Conservation (phyloP, 1,140 invertebrate genomes). For the Bombus soroeensis region DNA sequence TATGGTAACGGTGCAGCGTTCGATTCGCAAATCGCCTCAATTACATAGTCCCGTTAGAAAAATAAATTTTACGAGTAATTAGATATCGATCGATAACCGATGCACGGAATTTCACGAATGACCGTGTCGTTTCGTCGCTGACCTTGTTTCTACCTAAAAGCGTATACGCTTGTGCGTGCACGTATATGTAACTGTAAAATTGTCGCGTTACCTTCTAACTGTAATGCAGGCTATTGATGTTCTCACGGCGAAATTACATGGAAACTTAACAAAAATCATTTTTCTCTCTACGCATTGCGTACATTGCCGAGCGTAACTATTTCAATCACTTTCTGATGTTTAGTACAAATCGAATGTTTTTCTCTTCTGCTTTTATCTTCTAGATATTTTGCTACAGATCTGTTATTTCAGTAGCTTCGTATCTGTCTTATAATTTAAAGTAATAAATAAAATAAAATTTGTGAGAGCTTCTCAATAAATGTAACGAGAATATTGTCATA, state of each 20-base stretch:
- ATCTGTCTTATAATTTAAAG: too few species aligned
- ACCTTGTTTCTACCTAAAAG: conserved; percentile 47
- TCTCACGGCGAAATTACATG: conserved; percentile 33
- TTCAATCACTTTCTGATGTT: too few species aligned
- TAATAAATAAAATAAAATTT: too few species aligned
- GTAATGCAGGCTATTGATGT: conserved; percentile 72
- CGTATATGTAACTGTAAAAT: conserved; percentile 69
- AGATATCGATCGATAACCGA: not conserved
- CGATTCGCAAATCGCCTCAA: not conserved
- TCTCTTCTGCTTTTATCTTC: too few species aligned
- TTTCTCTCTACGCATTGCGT: not conserved
- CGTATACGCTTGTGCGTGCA: not conserved
- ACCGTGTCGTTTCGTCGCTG: not conserved
- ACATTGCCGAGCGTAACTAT: too few species aligned
- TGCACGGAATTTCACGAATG: conserved; percentile 17
- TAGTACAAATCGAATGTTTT: too few species aligned
- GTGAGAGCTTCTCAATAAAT: too few species aligned
- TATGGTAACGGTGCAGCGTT: not conserved
- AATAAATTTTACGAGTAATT: conserved; percentile 36
- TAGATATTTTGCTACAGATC: too few species aligned
- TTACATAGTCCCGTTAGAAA: conserved; percentile 38
- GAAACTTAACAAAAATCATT: not conserved
- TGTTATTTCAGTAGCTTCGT: too few species aligned
- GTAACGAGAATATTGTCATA: too few species aligned
- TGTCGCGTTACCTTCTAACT: conserved; percentile 75